phyloP scores from a whole-genome alignment of 2,797 vertebrate species.

The Pelobates cultripes region DNA sequence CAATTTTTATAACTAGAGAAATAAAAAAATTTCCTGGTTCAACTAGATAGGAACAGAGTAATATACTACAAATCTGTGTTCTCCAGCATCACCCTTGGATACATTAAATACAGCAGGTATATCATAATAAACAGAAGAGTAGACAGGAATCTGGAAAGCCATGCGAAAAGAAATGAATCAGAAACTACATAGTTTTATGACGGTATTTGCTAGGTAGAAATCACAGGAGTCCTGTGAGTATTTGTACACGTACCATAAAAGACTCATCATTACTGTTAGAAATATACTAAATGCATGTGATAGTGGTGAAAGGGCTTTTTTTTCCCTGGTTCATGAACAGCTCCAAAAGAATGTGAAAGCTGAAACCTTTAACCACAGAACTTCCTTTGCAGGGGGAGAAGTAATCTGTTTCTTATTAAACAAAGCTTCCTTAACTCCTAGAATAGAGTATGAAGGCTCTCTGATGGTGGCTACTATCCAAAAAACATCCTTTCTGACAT shows the following conservation, averaged over 20 bases:
- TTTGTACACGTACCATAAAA: constrained; percentile 42
- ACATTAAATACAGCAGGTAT: constrained; percentile 23
- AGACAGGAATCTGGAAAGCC: constrained; percentile 1
- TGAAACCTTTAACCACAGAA: constrained; percentile 76
- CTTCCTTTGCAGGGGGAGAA: constrained; percentile 68
- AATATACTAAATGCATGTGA: constrained; percentile 47
- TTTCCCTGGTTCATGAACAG: constrained; percentile 55
- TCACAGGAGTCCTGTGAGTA: constrained; percentile 7
- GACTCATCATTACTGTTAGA: constrained; percentile 44
- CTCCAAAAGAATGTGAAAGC: constrained; percentile 75
- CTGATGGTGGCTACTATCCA: constrained; percentile 45
- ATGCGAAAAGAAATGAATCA: constrained; percentile 10
- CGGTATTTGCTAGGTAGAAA: constrained; percentile 20
- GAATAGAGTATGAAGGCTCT: constrained; percentile 79
- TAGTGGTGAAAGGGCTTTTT: constrained; percentile 53
- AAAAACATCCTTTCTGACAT: constrained; percentile 55
- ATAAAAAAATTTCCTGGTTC: background rate
- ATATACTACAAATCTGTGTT: background rate
- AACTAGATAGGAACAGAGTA: background rate
- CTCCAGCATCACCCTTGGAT: constrained; percentile 12
- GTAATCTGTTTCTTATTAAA: constrained; percentile 79
- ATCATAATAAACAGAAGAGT: constrained; percentile 12
- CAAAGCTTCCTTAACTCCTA: constrained; percentile 74
- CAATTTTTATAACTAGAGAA: too few relatives aligned
- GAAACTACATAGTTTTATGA: constrained; percentile 2